A percentile compares a stretch with the other conserved stretches of the same genome.
These are phyloP conservation scores for Mesochorus sp. DNA, from an alignment of 2,888 invertebrate species.

Conservation along the genomic window DNA sequence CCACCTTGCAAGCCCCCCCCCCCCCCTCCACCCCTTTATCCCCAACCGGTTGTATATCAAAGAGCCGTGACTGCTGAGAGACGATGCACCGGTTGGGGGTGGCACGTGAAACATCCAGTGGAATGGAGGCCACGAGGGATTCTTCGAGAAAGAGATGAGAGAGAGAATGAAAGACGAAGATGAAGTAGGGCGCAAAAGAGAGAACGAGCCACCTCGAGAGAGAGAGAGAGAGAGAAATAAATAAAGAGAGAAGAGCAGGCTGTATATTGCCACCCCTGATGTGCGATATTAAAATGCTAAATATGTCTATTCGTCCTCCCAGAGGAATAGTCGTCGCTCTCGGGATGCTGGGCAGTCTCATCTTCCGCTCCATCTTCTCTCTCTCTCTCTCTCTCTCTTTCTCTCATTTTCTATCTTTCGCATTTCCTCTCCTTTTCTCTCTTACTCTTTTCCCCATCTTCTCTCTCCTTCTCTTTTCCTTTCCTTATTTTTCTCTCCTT, in stretches of 20 bases:
- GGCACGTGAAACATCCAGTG: slow-evolving; percentile 48
- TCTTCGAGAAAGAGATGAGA: background rate
- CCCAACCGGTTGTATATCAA: slow-evolving; percentile 44
- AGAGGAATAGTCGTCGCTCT: slow-evolving; percentile 30
- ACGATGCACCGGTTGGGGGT: slow-evolving; percentile 49
- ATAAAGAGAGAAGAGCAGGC: slow-evolving; percentile 1
- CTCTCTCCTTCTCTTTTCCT: too few species aligned
- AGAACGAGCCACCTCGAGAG: background rate
- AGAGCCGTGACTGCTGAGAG: slow-evolving; percentile 35
- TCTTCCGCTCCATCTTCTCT: background rate
- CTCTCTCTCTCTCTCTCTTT: background rate
- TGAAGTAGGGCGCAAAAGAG: background rate
- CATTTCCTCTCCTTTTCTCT: background rate
- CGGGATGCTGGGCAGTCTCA: background rate
- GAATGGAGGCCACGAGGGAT: slow-evolving; percentile 46
- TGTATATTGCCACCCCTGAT: slow-evolving; percentile 57
- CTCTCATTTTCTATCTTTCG: background rate
- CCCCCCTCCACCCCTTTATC: background rate
- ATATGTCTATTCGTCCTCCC: slow-evolving; percentile 60
- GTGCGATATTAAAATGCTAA: slow-evolving; percentile 72
- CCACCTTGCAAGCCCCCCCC: background rate
- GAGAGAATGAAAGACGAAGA: background rate
- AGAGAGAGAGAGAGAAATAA: background rate
- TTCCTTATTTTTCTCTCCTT: too few species aligned
- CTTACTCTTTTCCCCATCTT: too few species aligned